Evolutionary conservation across 2,797 vertebrate genomes (phyloP).

Genomic region (Hoplostethus mediterraneus): DNA sequence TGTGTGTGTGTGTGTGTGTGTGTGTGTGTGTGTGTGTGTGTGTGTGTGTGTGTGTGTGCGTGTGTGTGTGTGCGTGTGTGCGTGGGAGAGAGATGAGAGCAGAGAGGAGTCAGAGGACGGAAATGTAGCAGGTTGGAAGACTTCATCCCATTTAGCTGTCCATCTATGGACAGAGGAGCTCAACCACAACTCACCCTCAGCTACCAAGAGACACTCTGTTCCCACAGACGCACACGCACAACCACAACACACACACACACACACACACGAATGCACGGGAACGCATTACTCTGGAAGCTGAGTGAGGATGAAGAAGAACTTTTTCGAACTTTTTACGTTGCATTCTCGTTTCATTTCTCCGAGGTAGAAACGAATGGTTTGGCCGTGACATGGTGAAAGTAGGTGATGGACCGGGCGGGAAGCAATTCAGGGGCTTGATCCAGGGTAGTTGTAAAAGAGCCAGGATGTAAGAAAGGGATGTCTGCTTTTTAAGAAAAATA

Average conservation of each 20-base stretch:
- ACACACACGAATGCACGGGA: too few relatives aligned
- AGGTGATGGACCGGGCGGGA: too few relatives aligned
- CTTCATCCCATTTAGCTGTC: slow-evolving; percentile 68
- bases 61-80: slow-evolving; percentile 24
- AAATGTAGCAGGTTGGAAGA: slow-evolving; percentile 77
- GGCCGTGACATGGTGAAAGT: too few relatives aligned
- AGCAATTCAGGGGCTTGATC: too few relatives aligned
- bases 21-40: slow-evolving; percentile 49
- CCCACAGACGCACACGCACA: slow-evolving; percentile 30
- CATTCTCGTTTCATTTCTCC: too few relatives aligned
- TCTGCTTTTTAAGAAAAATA: too few relatives aligned
- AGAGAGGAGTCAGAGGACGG: slow-evolving; percentile 71
- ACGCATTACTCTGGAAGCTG: too few relatives aligned
- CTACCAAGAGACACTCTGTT: slow-evolving; percentile 36
- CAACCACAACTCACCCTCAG: slow-evolving; percentile 49
- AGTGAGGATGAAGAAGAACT: too few relatives aligned
- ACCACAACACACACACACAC: background rate
- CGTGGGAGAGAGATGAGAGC: slow-evolving; percentile 75
- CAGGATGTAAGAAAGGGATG: too few relatives aligned
- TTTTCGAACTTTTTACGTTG: too few relatives aligned
- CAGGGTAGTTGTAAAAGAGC: too few relatives aligned
- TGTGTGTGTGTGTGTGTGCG: slow-evolving; percentile 8
- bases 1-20: slow-evolving; percentile 26
- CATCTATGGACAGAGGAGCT: slow-evolving; percentile 79
- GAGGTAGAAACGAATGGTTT: too few relatives aligned